Percentiles rank a stretch among this genome's conserved stretches.
Evolutionary conservation across 64 coral and sea anemone genomes (phyloP).

Genomic region (Montipora sp.): DNA sequence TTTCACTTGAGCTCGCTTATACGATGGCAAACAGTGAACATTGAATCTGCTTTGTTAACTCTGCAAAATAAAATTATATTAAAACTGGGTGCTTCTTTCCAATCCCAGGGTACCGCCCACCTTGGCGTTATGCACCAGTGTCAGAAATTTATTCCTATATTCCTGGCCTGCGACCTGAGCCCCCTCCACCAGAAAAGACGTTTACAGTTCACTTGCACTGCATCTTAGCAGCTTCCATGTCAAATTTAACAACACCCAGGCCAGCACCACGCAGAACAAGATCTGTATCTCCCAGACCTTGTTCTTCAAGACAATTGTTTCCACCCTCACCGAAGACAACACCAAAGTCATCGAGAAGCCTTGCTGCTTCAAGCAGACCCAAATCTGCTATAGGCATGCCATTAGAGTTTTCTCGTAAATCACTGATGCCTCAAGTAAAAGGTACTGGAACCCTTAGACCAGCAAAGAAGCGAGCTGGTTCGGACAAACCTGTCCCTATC

Average conservation of each 20-base stretch:
- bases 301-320: conserved; percentile 64
- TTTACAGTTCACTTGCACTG: conserved; percentile 93
- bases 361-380: conserved; percentile 48
- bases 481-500: conserved; percentile 89
- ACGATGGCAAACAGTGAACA: conserved; percentile 29
- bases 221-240: conserved; percentile 76
- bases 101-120: conserved; percentile 41
- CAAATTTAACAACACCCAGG: conserved; percentile 50
- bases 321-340: conserved; percentile 49
- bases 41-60: conserved; percentile 57
- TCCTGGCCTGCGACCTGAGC: conserved; percentile 90
- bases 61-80: not conserved
- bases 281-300: conserved; percentile 87
- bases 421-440: conserved; percentile 75
- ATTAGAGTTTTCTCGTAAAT: conserved; percentile 60
- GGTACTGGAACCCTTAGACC: conserved; percentile 33
- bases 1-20: conserved; percentile 29
- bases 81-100: conserved; percentile 43
- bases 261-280: conserved; percentile 42
- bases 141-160: conserved; percentile 79
- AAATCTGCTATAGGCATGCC: conserved; percentile 72
- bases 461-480: conserved; percentile 64
- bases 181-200: conserved; percentile 69
- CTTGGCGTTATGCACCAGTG: conserved; percentile 50
- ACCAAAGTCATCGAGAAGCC: conserved; percentile 29